These are phyloP conservation scores for Hybognathus amarus DNA, from an alignment of 2,797 vertebrate species.

Conservation along the genomic window DNA sequence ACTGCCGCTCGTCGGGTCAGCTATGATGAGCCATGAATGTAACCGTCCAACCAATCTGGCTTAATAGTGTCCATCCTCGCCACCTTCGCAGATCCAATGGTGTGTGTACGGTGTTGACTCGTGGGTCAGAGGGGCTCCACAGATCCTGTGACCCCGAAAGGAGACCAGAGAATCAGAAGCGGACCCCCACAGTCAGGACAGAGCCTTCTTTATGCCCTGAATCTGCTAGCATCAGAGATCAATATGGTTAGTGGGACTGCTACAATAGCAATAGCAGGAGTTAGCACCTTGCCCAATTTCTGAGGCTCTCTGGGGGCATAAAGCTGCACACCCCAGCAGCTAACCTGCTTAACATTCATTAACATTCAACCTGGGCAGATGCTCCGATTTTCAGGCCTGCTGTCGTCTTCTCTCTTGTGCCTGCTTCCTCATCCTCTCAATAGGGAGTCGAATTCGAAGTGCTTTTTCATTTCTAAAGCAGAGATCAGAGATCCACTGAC, in stretches of 20 bases:
- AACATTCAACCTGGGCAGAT: conserved; percentile 85
- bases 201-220: conserved; percentile 90
- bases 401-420: conserved; percentile 18
- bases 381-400: conserved; percentile 69
- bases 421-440: conserved; percentile 70
- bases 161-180: conserved; percentile 82
- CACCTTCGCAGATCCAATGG: conserved; percentile 77
- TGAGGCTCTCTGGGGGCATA: conserved; percentile 75
- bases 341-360: conserved; percentile 92
- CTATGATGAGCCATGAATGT: conserved; percentile 81
- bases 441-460: conserved; percentile 61
- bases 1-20: conserved; percentile 66
- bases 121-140: conserved; percentile 72
- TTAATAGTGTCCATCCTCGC: conserved; percentile 88
- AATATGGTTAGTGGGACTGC: conserved; percentile 87
- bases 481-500: conserved; percentile 43
- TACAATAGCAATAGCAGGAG: conserved; percentile 85
- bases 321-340: conserved; percentile 81
- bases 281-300: conserved; percentile 80
- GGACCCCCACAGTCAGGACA: conserved; percentile 85
- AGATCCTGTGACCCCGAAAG: conserved; percentile 93
- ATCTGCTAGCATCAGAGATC: conserved; percentile 91
- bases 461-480: conserved; percentile 33
- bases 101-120: conserved; percentile 55
- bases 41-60: conserved; percentile 90